Evolutionary conservation across 2,888 invertebrate genomes (phyloP).

Genomic region (Pimpla rufipes): DNA sequence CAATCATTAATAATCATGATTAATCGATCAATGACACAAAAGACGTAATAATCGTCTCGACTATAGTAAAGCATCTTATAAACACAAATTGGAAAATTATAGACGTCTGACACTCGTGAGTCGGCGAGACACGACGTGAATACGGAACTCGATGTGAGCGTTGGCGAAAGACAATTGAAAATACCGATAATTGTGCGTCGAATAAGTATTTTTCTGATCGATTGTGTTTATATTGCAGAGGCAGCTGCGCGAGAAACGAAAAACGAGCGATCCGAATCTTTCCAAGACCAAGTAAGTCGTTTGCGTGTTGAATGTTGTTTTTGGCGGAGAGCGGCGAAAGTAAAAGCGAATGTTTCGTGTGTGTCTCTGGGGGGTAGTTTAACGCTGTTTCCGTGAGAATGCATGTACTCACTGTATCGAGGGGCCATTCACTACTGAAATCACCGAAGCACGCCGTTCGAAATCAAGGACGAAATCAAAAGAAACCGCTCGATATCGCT

Average conservation of each 20-base stretch:
- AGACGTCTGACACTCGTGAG: too few species aligned
- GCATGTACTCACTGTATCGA: too few species aligned
- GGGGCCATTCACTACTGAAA: too few species aligned
- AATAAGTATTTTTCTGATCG: constrained; percentile 9
- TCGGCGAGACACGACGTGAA: too few species aligned
- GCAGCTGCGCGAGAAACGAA: constrained; percentile 89
- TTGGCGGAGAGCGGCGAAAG: neutral
- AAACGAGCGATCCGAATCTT: constrained; percentile 93
- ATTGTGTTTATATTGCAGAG: constrained; percentile 85
- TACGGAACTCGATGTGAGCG: neutral
- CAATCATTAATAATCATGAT: too few species aligned
- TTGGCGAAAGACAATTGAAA: neutral
- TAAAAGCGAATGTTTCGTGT: neutral
- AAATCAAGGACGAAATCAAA: too few species aligned
- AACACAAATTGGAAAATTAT: too few species aligned
- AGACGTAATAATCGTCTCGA: too few species aligned
- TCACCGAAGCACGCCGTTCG: too few species aligned
- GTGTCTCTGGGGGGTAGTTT: neutral
- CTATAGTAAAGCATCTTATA: too few species aligned
- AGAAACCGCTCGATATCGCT: too few species aligned
- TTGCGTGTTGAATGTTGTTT: neutral
- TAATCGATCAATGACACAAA: too few species aligned
- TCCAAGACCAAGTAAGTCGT: constrained; percentile 89
- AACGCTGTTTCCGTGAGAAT: neutral
- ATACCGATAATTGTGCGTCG: neutral